Percentiles rank a stretch among this genome's conserved stretches.
phyloP scores from a whole-genome alignment of 2,888 invertebrate species.

The Galeopsomyia nigrocyanea region DNA sequence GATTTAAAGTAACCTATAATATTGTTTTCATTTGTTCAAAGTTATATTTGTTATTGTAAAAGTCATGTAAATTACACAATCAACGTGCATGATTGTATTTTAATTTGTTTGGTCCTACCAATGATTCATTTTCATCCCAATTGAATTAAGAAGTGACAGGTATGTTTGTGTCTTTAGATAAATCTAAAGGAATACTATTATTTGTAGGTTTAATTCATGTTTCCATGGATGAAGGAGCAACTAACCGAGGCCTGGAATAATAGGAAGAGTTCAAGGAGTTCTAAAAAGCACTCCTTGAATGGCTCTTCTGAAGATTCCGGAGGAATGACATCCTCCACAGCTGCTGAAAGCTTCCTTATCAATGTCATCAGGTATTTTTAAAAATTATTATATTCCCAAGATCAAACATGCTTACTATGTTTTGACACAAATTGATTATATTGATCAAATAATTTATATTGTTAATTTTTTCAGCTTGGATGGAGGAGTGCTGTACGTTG shows the following conservation, averaged over 20 bases:
- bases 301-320: conserved; percentile 55
- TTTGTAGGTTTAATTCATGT: conserved; percentile 59
- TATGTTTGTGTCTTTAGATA: no score
- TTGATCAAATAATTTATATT: conserved; percentile 2
- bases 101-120: no score
- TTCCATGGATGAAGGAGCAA: conserved; percentile 64
- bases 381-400: background rate
- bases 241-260: conserved; percentile 63
- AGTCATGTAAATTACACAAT: background rate
- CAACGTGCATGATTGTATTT: background rate
- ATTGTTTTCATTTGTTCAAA: conserved; percentile 8
- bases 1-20: background rate
- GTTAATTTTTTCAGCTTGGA: conserved; percentile 55
- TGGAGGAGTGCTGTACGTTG: conserved; percentile 57
- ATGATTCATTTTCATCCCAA: no score
- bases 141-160: no score
- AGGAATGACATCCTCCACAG: conserved; percentile 53
- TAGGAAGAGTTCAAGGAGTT: conserved; percentile 60
- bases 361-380: conserved; percentile 61
- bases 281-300: conserved; percentile 56
- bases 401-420: background rate
- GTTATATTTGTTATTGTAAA: background rate
- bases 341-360: conserved; percentile 58
- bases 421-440: background rate
- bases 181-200: background rate